Conservation (phyloP, 2,888 invertebrate genomes). For the Cryptus viduatorius region DNA sequence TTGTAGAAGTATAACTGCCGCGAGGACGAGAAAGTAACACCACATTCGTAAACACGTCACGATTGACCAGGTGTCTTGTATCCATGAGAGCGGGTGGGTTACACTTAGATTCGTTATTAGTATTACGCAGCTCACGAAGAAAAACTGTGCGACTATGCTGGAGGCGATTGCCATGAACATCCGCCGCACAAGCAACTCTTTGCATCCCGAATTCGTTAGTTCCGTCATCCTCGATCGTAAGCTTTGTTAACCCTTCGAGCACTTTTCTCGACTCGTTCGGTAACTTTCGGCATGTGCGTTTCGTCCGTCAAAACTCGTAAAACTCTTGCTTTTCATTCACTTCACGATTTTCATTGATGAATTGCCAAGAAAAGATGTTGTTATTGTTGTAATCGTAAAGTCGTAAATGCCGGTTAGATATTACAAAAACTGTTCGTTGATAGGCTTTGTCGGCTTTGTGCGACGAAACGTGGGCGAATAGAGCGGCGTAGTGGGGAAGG, state of each 20-base stretch:
- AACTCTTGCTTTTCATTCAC: not conserved
- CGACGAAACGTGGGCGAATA: not conserved
- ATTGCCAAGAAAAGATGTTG: not conserved
- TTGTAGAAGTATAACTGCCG: conserved; percentile 89
- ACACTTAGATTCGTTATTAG: conserved; percentile 87
- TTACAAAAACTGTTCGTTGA: conserved; percentile 11
- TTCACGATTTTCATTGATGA: not conserved
- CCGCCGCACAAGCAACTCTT: conserved; percentile 87
- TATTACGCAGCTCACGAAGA: conserved; percentile 79
- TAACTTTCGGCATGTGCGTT: not conserved
- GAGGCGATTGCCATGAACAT: conserved; percentile 87
- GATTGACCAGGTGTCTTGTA: conserved; percentile 87
- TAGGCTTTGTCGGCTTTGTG: not conserved
- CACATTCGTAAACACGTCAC: conserved; percentile 89
- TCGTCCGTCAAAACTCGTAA: not conserved
- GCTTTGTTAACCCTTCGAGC: not conserved
- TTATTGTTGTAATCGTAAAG: not conserved
- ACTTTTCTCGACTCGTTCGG: not conserved
- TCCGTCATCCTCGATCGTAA: conserved; percentile 56
- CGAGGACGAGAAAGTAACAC: conserved; percentile 88
- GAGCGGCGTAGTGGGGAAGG: not conserved
- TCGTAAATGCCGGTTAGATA: conserved; percentile 27
- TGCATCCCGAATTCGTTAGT: conserved; percentile 81
- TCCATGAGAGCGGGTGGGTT: conserved; percentile 89
- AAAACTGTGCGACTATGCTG: conserved; percentile 85